Percentiles rank a stretch among this genome's conserved stretches.
phyloP scores from a whole-genome alignment of 2,797 vertebrate species.

The Schizopygopsis pylzovi region DNA sequence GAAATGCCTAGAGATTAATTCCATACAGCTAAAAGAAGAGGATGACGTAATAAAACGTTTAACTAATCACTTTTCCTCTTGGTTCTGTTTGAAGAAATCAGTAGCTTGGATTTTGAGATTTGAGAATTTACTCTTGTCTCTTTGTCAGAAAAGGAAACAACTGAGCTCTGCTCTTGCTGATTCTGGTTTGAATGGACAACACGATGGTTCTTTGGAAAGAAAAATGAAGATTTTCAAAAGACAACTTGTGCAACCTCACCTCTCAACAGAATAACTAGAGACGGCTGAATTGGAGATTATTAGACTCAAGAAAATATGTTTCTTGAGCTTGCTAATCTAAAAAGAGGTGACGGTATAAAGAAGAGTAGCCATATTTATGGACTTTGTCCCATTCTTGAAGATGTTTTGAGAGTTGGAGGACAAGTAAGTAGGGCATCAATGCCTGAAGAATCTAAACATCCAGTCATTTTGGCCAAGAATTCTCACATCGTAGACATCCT shows the following conservation, averaged over 20 bases:
- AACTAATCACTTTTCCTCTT: too few relatives aligned
- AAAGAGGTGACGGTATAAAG: neutral
- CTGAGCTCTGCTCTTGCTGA: too few relatives aligned
- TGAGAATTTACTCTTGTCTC: too few relatives aligned
- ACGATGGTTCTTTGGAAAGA: neutral
- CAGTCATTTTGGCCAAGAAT: slow-evolving; percentile 16
- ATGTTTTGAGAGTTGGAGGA: slow-evolving; percentile 15
- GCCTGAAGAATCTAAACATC: too few relatives aligned
- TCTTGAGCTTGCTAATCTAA: neutral
- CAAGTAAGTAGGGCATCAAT: neutral
- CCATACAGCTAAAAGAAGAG: too few relatives aligned
- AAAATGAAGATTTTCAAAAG: slow-evolving; percentile 4
- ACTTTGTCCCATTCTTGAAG: neutral
- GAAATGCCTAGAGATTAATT: too few relatives aligned
- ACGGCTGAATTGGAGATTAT: slow-evolving; percentile 1
- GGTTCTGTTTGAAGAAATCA: too few relatives aligned
- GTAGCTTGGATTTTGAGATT: too few relatives aligned
- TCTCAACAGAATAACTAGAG: slow-evolving; percentile 20
- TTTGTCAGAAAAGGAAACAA: too few relatives aligned
- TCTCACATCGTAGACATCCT: neutral
- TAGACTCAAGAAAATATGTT: neutral
- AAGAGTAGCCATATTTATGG: slow-evolving; percentile 5
- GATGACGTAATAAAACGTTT: too few relatives aligned
- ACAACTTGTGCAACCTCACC: neutral
- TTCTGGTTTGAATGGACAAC: too few relatives aligned